phyloP scores from a whole-genome alignment of 1,140 invertebrate genomes.

The Cotesia typhae region DNA sequence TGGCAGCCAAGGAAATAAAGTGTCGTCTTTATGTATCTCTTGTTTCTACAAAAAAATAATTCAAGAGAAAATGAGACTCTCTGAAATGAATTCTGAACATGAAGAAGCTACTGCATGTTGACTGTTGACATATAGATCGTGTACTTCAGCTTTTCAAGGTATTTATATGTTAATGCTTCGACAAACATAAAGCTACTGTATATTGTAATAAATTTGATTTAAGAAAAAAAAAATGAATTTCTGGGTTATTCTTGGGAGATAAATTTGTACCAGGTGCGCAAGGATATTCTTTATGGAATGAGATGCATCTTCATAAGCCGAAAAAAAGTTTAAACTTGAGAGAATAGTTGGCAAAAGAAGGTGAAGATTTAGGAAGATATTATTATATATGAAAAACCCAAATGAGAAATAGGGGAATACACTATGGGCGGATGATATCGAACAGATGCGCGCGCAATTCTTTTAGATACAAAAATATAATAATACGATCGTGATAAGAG shows the following conservation, averaged over 20 bases:
- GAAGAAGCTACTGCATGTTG: too few relatives aligned
- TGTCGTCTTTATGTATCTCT: conserved; percentile 7
- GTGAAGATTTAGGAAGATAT: neutral
- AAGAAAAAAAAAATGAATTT: too few relatives aligned
- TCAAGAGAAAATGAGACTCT: neutral
- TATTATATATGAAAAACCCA: conserved; percentile 25
- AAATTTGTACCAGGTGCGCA: neutral
- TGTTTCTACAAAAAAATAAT: conserved; percentile 2
- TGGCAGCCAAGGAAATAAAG: conserved; percentile 16
- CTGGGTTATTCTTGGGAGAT: neutral
- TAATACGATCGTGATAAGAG: conserved; percentile 9
- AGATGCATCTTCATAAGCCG: conserved; percentile 42
- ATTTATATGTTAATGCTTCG: too few relatives aligned
- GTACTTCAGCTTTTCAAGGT: too few relatives aligned
- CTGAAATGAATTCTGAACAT: too few relatives aligned
- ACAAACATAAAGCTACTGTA: too few relatives aligned
- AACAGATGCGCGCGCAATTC: conserved; percentile 62
- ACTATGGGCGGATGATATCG: conserved; percentile 53
- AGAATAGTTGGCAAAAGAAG: conserved; percentile 15
- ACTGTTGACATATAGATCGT: too few relatives aligned
- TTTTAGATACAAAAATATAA: conserved; percentile 30
- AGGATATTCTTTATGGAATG: conserved; percentile 30
- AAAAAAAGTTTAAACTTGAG: neutral
- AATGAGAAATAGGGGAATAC: conserved; percentile 34
- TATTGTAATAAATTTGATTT: too few relatives aligned